A percentile compares a stretch with the other conserved stretches of the same genome.
These are phyloP conservation scores for Entomyzon cyanotis DNA, from an alignment of 2,113 vertebrate genomes.

Conservation along the genomic window DNA sequence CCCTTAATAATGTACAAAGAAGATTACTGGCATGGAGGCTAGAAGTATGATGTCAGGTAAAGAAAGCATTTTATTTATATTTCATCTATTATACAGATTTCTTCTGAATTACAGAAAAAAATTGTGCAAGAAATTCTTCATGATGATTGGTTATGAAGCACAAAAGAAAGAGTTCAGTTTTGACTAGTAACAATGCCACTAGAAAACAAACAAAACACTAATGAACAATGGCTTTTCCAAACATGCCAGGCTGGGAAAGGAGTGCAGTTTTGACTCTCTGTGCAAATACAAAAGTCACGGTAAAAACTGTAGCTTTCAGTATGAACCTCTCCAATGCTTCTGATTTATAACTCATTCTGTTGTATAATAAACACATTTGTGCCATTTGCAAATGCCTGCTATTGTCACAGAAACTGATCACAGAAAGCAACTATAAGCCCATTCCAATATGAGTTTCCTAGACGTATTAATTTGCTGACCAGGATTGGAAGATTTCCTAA, in stretches of 20 bases:
- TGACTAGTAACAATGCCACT: not conserved
- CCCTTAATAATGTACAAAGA: not conserved
- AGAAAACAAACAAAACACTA: not conserved
- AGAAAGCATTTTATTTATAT: not conserved
- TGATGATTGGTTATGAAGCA: not conserved
- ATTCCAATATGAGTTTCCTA: conserved; percentile 17
- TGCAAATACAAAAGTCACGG: not conserved
- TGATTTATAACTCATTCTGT: not conserved
- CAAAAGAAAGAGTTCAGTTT: not conserved
- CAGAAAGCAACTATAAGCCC: not conserved
- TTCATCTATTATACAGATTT: not conserved
- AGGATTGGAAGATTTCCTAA: conserved; percentile 55
- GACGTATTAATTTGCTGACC: conserved; percentile 20
- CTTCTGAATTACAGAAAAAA: not conserved
- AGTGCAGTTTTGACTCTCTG: not conserved
- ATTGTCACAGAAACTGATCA: not conserved
- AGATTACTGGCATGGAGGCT: not conserved
- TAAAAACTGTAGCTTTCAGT: not conserved
- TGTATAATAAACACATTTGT: not conserved
- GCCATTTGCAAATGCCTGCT: not conserved
- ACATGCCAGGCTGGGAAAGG: not conserved
- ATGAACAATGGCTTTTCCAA: not conserved
- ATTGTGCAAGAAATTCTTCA: not conserved
- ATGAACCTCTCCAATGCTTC: not conserved
- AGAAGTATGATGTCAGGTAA: not conserved